phyloP scores from a whole-genome alignment of 2,888 invertebrate genomes.

The Macropis europaea region DNA sequence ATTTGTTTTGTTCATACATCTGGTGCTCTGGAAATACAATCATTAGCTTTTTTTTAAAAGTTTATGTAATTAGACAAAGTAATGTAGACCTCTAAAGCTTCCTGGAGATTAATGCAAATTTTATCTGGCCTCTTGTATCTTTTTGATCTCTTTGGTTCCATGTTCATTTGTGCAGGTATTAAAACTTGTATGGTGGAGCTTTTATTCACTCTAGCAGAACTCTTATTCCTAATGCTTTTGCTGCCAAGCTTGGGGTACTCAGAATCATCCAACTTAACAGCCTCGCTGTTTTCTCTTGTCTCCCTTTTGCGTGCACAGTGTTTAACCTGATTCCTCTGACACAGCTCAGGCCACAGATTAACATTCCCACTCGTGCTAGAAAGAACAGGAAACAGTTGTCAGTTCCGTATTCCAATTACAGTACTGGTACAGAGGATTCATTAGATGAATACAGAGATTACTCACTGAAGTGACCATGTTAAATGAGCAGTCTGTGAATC shows the following conservation, averaged over 20 bases:
- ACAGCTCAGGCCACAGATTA: constrained; percentile 37
- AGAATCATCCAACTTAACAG: neutral
- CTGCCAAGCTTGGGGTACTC: constrained; percentile 40
- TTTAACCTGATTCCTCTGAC: constrained; percentile 9
- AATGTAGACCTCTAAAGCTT: constrained; percentile 53
- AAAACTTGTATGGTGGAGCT: neutral
- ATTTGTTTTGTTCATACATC: neutral
- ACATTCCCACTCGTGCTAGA: constrained; percentile 15
- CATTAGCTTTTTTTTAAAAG: neutral
- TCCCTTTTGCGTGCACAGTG: neutral
- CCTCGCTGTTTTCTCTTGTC: neutral
- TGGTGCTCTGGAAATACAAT: constrained; percentile 15
- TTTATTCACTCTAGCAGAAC: neutral
- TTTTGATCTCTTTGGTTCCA: neutral
- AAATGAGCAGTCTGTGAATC: constrained; percentile 10
- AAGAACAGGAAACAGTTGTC: neutral
- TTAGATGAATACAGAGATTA: neutral
- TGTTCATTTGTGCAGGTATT: neutral
- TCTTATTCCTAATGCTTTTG: neutral
- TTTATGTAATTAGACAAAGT: too few species aligned
- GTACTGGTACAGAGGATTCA: neutral
- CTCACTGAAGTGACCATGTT: constrained; percentile 40
- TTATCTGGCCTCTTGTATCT: constrained; percentile 21
- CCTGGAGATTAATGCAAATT: constrained; percentile 57
- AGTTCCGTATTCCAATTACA: neutral